Base-by-base conservation (phyloP, 2,888 invertebrate species). In the Gandaritis pyraliata region DNA sequence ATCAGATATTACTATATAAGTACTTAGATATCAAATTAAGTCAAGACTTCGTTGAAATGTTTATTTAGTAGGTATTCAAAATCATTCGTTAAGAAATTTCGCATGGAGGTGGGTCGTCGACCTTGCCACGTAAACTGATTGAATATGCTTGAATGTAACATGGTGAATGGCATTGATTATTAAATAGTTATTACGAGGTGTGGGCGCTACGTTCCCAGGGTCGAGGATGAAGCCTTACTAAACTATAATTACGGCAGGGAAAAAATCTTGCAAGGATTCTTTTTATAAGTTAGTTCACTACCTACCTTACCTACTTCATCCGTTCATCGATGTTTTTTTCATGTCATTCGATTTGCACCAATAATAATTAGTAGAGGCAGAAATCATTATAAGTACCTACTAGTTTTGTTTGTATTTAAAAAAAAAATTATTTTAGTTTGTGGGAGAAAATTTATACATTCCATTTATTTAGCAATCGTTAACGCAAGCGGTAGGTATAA, bases 71-170 rank as follows among this genome's bases (percentile, higher is more conserved):
- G 33, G 41, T 1, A 18, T 51, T n/a, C 18, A 39, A 33, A 57
- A 60, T 16, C 47, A 47, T 61, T 61, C 30, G 54, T 33, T 46
- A 51, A 45, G 58, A 52, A 64, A 69, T 63, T 74, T 76, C 61
- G 71, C 75, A 69, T 66, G 66, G 65, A 65, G 71, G 69, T 61
- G 68, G 79, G 73, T 75, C 77, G 69, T 69, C 70, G 76, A 81
- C 77, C 77, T 74, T 69, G 71, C 63, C 58, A 60, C 62, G 50
- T 71, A 68, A 69, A 65, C 67, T 74, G 76, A 78, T 75, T 75
- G 72, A 54, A 76, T 74, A 72, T 71, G 71, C 72, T 68, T 65
- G 69, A 72, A 70, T 69, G 53, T 61, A 61, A 49, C 47, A 58
- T 56, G 55, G 51, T 61, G 23, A 23, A 53, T 23, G 41, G 23